phyloP scores from a whole-genome alignment of 2,797 vertebrate species.

The Paedocypris micromegethes region DNA sequence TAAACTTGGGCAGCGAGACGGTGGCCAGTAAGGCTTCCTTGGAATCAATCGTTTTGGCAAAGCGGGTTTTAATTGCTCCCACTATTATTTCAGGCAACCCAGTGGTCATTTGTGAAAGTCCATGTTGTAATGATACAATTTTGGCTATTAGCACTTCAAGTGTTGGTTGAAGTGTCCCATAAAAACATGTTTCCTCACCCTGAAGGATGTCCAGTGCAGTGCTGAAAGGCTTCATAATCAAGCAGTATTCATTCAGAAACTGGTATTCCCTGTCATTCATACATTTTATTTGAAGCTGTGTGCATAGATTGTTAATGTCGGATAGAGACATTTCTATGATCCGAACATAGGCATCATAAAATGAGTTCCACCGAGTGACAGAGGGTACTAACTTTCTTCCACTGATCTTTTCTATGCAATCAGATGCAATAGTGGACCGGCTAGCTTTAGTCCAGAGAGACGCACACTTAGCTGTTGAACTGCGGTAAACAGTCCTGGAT shows the following conservation, averaged over 20 bases:
- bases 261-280: conserved; percentile 35
- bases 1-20: not conserved
- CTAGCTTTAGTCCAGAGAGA: conserved; percentile 24
- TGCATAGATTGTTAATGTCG: conserved; percentile 16
- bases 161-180: not conserved
- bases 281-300: conserved; percentile 31
- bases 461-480: conserved; percentile 11
- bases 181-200: not conserved
- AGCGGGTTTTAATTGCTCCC: not conserved
- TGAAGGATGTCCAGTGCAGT: conserved; percentile 3
- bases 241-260: conserved; percentile 39
- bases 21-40: not conserved
- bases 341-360: conserved; percentile 9
- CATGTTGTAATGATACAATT: not conserved
- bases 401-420: conserved; percentile 1
- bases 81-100: not conserved
- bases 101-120: not conserved
- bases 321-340: conserved; percentile 15
- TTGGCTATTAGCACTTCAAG: not conserved
- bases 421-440: conserved; percentile 3
- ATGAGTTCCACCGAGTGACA: conserved; percentile 22
- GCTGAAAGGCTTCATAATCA: not conserved
- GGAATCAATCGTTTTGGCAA: not conserved
- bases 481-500: conserved; percentile 14
- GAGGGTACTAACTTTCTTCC: conserved; percentile 10